These are phyloP conservation scores for Odocoileus virginianus DNA, from an alignment of 2,113 vertebrate genomes.

Conservation along the genomic window DNA sequence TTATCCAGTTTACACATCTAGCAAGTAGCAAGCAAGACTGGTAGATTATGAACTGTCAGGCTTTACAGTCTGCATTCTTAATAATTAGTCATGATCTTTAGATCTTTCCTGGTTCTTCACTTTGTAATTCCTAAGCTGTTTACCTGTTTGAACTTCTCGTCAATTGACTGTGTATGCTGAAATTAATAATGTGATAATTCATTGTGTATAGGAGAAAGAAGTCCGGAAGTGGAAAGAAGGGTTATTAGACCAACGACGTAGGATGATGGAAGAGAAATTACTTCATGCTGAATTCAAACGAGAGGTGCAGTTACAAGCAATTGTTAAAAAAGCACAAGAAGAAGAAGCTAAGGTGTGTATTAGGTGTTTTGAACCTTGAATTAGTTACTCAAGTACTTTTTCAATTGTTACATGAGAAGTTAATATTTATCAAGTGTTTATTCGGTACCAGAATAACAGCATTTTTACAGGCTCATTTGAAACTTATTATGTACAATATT, in stretches of 20 bases:
- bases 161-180: neutral
- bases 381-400: neutral
- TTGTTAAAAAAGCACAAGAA: constrained; percentile 98
- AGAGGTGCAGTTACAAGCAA: constrained; percentile 96
- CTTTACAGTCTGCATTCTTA: neutral
- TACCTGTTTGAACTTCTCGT: neutral
- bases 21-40: neutral
- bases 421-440: neutral
- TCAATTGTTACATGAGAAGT: neutral
- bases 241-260: constrained; percentile 93
- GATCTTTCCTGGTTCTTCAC: neutral
- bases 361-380: neutral
- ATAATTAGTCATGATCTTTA: neutral
- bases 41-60: neutral
- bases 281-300: constrained; percentile 97
- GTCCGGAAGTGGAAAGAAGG: constrained; percentile 99
- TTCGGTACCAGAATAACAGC: neutral
- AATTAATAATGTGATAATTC: neutral
- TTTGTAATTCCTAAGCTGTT: neutral
- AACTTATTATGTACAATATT: neutral
- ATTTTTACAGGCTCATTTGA: constrained; percentile 28
- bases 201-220: constrained; percentile 89
- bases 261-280: constrained; percentile 98
- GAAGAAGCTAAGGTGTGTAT: constrained; percentile 94
- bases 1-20: neutral